Percentiles rank a stretch among this genome's conserved stretches.
Conservation (phyloP, 1,140 invertebrate species). For the Wasmannia auropunctata region DNA sequence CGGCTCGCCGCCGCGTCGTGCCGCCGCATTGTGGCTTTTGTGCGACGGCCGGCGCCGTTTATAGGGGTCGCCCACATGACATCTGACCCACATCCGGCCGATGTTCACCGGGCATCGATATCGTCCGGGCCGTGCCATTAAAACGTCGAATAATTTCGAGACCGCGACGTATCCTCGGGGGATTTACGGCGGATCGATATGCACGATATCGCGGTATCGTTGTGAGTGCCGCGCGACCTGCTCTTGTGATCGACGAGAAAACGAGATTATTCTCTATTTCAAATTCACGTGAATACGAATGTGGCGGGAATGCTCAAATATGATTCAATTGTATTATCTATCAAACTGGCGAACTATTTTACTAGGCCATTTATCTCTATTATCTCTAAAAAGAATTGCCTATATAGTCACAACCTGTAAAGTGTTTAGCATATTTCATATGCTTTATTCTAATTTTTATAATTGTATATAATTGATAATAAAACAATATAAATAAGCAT, state of each 20-base stretch:
- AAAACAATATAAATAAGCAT: neutral
- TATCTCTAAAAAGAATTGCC: neutral
- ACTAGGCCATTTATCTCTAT: neutral
- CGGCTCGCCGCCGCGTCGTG: neutral
- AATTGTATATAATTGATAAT: neutral
- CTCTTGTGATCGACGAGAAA: constrained; percentile 7
- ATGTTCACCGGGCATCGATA: constrained; percentile 63
- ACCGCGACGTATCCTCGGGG: neutral
- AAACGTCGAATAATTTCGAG: constrained; percentile 34
- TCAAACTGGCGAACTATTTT: neutral
- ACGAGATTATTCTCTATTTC: constrained; percentile 6
- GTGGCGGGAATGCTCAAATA: neutral
- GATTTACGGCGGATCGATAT: constrained; percentile 51
- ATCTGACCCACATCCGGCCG: constrained; percentile 80
- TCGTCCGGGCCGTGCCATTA: constrained; percentile 50
- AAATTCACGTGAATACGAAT: neutral
- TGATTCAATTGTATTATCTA: neutral
- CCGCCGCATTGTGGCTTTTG: constrained; percentile 49
- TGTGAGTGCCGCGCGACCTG: neutral
- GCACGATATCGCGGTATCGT: constrained; percentile 45
- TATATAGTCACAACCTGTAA: neutral
- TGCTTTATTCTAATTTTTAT: neutral
- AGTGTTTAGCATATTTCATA: neutral
- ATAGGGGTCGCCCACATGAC: constrained; percentile 76
- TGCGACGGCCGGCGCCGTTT: constrained; percentile 43